Evolutionary conservation across 1,140 invertebrate species (phyloP), one percentile per base, ranked within the genome.

Genomic region (Anastrepha obliqua): DNA sequence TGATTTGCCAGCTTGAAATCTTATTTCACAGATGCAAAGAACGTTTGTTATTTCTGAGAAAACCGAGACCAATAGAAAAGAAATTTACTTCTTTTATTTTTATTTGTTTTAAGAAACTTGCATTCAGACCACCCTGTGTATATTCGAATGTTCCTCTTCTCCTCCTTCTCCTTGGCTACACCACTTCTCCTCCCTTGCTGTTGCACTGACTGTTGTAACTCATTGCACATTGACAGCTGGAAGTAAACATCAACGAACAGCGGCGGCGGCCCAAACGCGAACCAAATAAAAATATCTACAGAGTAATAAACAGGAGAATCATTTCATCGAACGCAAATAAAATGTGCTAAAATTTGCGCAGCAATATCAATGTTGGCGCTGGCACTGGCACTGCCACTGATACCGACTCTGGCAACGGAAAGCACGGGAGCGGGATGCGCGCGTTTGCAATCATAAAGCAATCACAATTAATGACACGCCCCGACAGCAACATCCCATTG

Each of bases 401-500:
- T 9, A 20, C 64, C 11, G 29, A 9, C 64, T 2, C 39, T 42
- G 42, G 42, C 42, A 15, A 4, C 9, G 2, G 11, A 3, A 39
- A 15, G 11, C 9, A 13, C 67, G 67, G 67, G 13, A 17, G 67
- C 42, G 20, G 17, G 17, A 6, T 1, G 47, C 13, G 85, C 59
- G 59, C 85, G 17, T 59, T 62, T 20, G 62, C 86, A 91, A 92
- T 92, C 91, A 92, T 92, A 92, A 92, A 92, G 91, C 91, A 92
- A 92, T 92, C 91, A 90, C 91, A 90, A 92, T 92, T 92, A 92
- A 92, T 92, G 91, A 92, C 91, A 92, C 87, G 58, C 58, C 65
- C 90, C 91, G 91, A 92, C 91, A 92, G 91, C 92, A 91, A 92
- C 91, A 92, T 92, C 91, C 91, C 91, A 92, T 92, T 92, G 91